Base-by-base conservation (phyloP, 2,113 vertebrate genomes). In the Opisthocomus hoazin region DNA sequence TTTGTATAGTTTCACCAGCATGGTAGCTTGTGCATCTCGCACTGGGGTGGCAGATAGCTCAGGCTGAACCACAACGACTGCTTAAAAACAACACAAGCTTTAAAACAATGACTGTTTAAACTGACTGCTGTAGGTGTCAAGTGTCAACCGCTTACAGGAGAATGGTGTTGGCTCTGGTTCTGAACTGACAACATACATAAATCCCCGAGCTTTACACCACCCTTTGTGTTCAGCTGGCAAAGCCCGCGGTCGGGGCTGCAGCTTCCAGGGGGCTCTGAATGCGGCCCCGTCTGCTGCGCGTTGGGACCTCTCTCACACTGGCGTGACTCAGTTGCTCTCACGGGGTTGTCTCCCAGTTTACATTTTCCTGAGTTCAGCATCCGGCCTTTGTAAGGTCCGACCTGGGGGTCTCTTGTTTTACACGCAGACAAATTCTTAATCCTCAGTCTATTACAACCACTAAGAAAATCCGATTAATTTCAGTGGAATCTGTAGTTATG, bases 21-120 rank as follows among this genome's bases (percentile, higher is more conserved):
- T 26, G 63, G 53, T 29, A 71, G 77, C 29, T 83, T 36, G 5
- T 41, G 65, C 77, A n/a, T 94, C 82, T 93, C 34, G 66, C 63
- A 22, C 39, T 19, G 57, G 22, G 53, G 46, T 61, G 69, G 73
- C 45, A 54, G 82, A 50, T 36, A 54, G 84, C 78, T 41, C 53
- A 27, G 41, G 34, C 69, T 57, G 81, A 85, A 37, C 78, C 37
- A 32, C 89, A 34, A 53, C 6, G 45, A 22, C 80, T 76, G 87
- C 84, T 78, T 58, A 26, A 91, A 95, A 95, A 91, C 92, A 95
- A 76, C 78, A 20, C 50, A 37, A 50, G 68, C 79, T 82, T 81
- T 89, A n/a, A 91, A 96, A 94, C 92, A 94, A 91, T 94, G 77
- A 19, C 77, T 85, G 74, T 84, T 94, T 89, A 92, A 94, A 89